Evolutionary conservation across 2,113 vertebrate species (phyloP), one percentile per base, ranked within the genome.

Genomic region (Alces alces): DNA sequence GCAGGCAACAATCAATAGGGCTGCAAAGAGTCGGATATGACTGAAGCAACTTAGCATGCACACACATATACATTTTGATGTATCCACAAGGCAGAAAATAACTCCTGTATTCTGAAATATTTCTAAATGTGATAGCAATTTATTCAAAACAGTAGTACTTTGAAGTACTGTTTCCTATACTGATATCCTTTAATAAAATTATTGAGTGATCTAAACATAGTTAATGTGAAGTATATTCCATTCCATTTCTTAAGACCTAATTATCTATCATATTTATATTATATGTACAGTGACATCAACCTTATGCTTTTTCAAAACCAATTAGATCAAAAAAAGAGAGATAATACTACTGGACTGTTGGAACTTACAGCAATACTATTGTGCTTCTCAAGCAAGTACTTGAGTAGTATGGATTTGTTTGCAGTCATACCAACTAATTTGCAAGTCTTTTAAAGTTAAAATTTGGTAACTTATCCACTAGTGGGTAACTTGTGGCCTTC

Each of bases 151-250:
- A 15, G 54, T 57, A 87, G 33, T 61, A 92, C 27, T 45, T 39
- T 92, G 47, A 89, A 86, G 47, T 61, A 70, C 13, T 92, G 16
- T 92, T 92, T 85, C 64, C 43, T 80, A 23, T 79, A 45, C 23
- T 91, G 39, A 61, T 87, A 16, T 30, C 33, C 45, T 90, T 73
- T 87, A 82, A 90, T 94, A 96, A 58, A 96, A 90, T 85, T 76
- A 73, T 2, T 86, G 27, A 84, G 61, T 91, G n/a, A 95, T 14
- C 12, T 45, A 57, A 91, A 88, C 50, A 94, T 28, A 95, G 82
- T 45, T 50, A 93, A 93, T 87, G 10, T 90, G n/a, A 97, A 94
- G 39, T 45, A 57, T 15, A 73, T 85, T 96, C 57, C 45, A 92
- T 94, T 89, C 89, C 11, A 95, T 13, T 91, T 13, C 30, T 89